Base-by-base conservation (phyloP, 2,113 vertebrate species). In the Oryzias melastigma region DNA sequence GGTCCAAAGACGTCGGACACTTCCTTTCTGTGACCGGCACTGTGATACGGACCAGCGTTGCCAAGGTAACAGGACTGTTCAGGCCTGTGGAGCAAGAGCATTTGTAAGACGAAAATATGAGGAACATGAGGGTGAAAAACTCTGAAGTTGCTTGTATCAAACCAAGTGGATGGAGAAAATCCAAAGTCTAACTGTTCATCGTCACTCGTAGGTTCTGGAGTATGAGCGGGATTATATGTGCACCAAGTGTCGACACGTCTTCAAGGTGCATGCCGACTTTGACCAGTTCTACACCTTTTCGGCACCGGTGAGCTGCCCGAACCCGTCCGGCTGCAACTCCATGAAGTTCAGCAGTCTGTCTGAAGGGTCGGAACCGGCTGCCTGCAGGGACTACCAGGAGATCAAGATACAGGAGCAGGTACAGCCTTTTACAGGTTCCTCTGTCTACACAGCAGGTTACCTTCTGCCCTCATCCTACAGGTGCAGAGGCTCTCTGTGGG, bases 401-500 rank as follows among this genome's bases (percentile, higher is more conserved):
- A 95, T 98, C 62, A 98, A 98, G 89, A 96, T 98, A 68, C 97
- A 99, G 58, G 96, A 98, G 68, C 97, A 99, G 88, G 97, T 99
- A 63, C 4, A 17, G 15, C 35, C 10, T 35, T 35, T 12, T 10
- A 35, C 12, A 35, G 10, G 35, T 35, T 35, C 35, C 35, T 35
- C 35, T 35, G 35, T 12, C 10, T 12, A 35, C 2, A 35, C 35
- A 35, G 7, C 35, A 27, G 4, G 25, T 35, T 35, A 35, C 35
- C 35, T 10, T 35, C 8, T 3, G 15, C 14, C 8, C 12, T 3
- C 13, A 7, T 12, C 54, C 13, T 17, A 76, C 14, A 99, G 97
- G 95, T 94, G 49, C 96, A 99, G 83, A 95, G 93, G 57, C 91
- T 99, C 8, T 93, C 95, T 22, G 92, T 99, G 73, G 97, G 97